A percentile compares a stretch with the other conserved stretches of the same genome.
phyloP scores from a whole-genome alignment of 2,888 invertebrate species.

The Cheilosia urbana region DNA sequence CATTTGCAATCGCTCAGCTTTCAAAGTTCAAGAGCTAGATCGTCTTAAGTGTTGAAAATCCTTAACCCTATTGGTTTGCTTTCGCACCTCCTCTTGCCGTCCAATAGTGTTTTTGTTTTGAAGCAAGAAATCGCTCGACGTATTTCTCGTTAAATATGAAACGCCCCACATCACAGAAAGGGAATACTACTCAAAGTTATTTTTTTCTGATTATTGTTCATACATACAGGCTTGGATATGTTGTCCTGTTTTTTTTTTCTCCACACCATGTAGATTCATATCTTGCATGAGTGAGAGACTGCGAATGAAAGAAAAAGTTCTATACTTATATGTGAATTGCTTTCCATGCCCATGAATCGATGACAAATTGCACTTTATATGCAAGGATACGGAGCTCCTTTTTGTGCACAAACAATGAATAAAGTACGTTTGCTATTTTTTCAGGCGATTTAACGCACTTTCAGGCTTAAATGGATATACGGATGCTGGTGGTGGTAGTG shows the following conservation, averaged over 20 bases:
- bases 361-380: slow-evolving; percentile 52
- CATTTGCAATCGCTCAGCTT: too few relatives aligned
- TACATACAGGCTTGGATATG: neutral
- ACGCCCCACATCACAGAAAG: too few relatives aligned
- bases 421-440: slow-evolving; percentile 59
- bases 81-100: too few relatives aligned
- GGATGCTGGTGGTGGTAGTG: neutral
- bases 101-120: too few relatives aligned
- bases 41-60: too few relatives aligned
- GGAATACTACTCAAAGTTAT: neutral
- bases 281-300: slow-evolving; percentile 2
- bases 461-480: slow-evolving; percentile 8
- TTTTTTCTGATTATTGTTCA: neutral
- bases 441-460: slow-evolving; percentile 68
- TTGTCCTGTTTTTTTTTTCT: neutral
- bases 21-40: too few relatives aligned
- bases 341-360: slow-evolving; percentile 35
- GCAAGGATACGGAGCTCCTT: slow-evolving; percentile 35
- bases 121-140: too few relatives aligned
- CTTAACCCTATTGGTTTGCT: too few relatives aligned
- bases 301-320: slow-evolving; percentile 14
- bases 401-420: slow-evolving; percentile 17
- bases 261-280: neutral
- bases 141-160: too few relatives aligned
- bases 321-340: slow-evolving; percentile 11